Evolutionary conservation across 2,113 vertebrate genomes (phyloP).

Genomic region (Solea solea): DNA sequence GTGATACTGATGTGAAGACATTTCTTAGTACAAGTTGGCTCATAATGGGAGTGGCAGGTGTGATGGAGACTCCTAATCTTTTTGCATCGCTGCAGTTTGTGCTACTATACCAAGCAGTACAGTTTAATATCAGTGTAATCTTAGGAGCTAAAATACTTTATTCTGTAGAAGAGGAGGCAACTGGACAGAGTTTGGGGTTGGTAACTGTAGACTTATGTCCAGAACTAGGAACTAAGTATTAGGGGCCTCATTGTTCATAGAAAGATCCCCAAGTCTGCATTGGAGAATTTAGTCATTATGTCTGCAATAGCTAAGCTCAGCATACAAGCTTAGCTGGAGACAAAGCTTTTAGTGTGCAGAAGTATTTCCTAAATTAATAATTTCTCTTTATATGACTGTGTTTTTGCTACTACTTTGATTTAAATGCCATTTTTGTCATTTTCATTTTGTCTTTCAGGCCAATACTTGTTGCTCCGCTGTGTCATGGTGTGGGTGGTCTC

Average conservation of each 20-base stretch:
- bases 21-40: constrained; percentile 13
- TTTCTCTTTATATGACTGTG: constrained; percentile 28
- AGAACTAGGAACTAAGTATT: constrained; percentile 40
- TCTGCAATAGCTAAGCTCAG: constrained; percentile 41
- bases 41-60: background rate
- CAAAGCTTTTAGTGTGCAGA: constrained; percentile 56
- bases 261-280: constrained; percentile 47
- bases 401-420: constrained; percentile 30
- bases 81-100: background rate
- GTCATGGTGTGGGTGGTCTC: constrained; percentile 74
- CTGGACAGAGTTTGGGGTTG: constrained; percentile 24
- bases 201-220: constrained; percentile 36
- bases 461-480: constrained; percentile 48
- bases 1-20: background rate
- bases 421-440: constrained; percentile 36
- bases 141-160: background rate
- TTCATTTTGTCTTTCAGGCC: constrained; percentile 43
- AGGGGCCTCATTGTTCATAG: constrained; percentile 44
- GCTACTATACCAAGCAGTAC: background rate
- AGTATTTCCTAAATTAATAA: constrained; percentile 43
- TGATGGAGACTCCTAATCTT: background rate
- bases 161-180: constrained; percentile 23
- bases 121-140: background rate
- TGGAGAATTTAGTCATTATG: constrained; percentile 56
- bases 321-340: constrained; percentile 43